Evolutionary conservation across 2,797 vertebrate genomes (phyloP).

Genomic region (Pachyuromys duprasi): DNA sequence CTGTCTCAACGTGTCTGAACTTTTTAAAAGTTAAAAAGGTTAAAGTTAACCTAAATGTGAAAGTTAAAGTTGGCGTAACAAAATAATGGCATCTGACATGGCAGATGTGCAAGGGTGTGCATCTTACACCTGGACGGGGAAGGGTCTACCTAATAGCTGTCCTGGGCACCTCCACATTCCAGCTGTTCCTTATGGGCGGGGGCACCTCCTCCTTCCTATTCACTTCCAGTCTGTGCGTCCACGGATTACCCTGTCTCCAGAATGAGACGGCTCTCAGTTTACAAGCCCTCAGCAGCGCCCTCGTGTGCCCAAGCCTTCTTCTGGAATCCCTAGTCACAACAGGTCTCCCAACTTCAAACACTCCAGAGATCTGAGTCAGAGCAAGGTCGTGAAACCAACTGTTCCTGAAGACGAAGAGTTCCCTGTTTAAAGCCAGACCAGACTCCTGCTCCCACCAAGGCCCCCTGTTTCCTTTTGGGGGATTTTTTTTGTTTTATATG

Average conservation of each 20-base stretch:
- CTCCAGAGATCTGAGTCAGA: not conserved
- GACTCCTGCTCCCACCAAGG: not conserved
- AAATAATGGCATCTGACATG: not conserved
- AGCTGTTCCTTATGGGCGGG: not conserved
- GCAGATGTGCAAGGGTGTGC: not conserved
- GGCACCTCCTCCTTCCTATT: not conserved
- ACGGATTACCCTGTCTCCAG: not conserved
- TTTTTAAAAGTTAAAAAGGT: not conserved
- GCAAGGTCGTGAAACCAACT: not conserved
- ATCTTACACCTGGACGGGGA: not conserved
- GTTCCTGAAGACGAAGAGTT: not conserved
- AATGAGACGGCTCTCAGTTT: not conserved
- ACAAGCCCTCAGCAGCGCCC: not conserved
- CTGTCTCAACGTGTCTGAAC: not conserved
- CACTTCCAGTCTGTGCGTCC: not conserved
- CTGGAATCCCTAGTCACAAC: not conserved
- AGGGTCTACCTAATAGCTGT: not conserved
- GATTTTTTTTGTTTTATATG: not conserved
- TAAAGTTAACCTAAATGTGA: not conserved
- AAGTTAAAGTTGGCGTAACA: not conserved
- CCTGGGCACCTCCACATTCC: not conserved
- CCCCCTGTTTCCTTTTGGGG: not conserved
- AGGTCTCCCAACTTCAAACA: not conserved
- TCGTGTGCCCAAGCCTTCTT: not conserved
- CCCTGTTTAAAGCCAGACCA: not conserved